Evolutionary conservation across 2,888 invertebrate species (phyloP).

Genomic region (Trypoxylon attenuatum): DNA sequence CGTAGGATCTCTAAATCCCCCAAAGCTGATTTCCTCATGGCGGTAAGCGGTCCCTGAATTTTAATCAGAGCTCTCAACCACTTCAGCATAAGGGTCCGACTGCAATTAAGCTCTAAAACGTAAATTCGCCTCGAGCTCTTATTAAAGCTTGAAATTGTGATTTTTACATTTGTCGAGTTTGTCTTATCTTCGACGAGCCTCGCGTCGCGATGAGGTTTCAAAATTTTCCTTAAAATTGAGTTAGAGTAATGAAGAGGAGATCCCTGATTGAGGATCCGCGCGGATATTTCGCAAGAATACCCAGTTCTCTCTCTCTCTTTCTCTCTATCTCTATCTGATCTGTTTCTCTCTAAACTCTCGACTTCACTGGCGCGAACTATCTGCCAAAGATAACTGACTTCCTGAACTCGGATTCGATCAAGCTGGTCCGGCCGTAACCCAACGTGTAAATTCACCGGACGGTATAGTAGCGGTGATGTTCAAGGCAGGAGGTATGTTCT

Average conservation of each 20-base stretch:
- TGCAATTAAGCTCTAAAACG: too few species aligned
- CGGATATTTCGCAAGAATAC: too few species aligned
- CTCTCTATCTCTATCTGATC: not conserved
- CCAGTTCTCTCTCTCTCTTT: not conserved
- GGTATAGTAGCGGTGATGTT: slow-evolving; percentile 22
- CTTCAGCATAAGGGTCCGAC: not conserved
- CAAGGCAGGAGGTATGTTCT: slow-evolving; percentile 36
- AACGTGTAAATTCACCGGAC: slow-evolving; percentile 43
- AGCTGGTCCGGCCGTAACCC: slow-evolving; percentile 9
- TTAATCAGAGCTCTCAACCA: not conserved
- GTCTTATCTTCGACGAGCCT: too few species aligned
- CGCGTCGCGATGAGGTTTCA: too few species aligned
- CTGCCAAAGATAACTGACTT: slow-evolving; percentile 23
- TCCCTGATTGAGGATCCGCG: not conserved
- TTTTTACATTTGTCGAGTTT: too few species aligned
- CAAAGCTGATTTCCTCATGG: not conserved
- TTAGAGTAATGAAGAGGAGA: too few species aligned
- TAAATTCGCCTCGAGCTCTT: too few species aligned
- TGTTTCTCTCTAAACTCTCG: not conserved
- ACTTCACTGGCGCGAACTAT: slow-evolving; percentile 5
- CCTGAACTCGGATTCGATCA: slow-evolving; percentile 7
- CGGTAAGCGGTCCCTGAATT: not conserved
- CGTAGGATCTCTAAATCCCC: not conserved
- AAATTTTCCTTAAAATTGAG: too few species aligned
- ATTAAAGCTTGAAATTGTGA: too few species aligned